phyloP scores from a whole-genome alignment of 1,140 invertebrate genomes.

The Drosophila willistoni region DNA sequence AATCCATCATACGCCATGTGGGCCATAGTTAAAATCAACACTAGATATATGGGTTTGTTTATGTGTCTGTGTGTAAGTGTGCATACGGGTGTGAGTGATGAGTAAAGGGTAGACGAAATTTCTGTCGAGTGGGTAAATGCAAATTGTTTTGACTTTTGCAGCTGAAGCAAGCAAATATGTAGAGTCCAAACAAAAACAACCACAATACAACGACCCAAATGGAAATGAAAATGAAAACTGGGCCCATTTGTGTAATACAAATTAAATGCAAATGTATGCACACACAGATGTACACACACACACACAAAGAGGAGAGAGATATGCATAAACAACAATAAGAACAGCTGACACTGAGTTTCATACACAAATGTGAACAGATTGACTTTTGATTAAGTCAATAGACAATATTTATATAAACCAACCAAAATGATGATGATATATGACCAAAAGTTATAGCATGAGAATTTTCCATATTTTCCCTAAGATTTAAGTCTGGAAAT shows the following conservation, averaged over 20 bases:
- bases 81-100: neutral
- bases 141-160: slow-evolving; percentile 47
- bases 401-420: slow-evolving; percentile 30
- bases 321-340: slow-evolving; percentile 10
- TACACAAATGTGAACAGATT: slow-evolving; percentile 26
- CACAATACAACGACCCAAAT: slow-evolving; percentile 22
- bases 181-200: slow-evolving; percentile 38
- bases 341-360: slow-evolving; percentile 43
- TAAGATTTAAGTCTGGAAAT: neutral
- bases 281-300: slow-evolving; percentile 25
- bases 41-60: slow-evolving; percentile 29
- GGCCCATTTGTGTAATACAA: slow-evolving; percentile 33
- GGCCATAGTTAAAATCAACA: slow-evolving; percentile 41
- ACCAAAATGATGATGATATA: slow-evolving; percentile 3
- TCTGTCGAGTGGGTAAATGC: slow-evolving; percentile 32
- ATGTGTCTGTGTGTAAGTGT: neutral
- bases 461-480: neutral
- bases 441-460: neutral
- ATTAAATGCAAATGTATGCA: slow-evolving; percentile 66
- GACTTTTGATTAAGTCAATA: slow-evolving; percentile 35
- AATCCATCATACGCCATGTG: slow-evolving; percentile 47
- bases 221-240: slow-evolving; percentile 24
- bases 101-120: slow-evolving; percentile 5
- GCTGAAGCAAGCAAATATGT: slow-evolving; percentile 55
- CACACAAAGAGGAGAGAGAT: neutral